A percentile compares a stretch with the other conserved stretches of the same genome.
Evolutionary conservation across 1,140 invertebrate genomes (phyloP).

Genomic region (Eupeodes corollae): DNA sequence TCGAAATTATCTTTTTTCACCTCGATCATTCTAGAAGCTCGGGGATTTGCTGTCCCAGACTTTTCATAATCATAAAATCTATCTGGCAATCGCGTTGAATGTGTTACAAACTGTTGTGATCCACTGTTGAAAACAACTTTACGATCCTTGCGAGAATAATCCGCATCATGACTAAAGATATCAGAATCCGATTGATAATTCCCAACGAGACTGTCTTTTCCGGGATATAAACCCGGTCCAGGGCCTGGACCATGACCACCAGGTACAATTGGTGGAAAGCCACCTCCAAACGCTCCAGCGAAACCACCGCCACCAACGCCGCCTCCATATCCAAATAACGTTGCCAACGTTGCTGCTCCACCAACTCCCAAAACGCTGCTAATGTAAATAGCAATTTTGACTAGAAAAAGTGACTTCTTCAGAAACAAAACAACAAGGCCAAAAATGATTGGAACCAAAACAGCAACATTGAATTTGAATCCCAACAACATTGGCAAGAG

Average conservation of each 20-base stretch:
- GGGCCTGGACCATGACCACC: constrained; percentile 10
- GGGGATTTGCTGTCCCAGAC: background rate
- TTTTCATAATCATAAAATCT: constrained; percentile 34
- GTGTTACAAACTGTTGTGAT: background rate
- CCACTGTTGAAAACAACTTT: constrained; percentile 24
- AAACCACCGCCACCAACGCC: constrained; percentile 7
- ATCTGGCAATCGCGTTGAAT: constrained; percentile 11
- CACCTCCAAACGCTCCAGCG: constrained; percentile 1
- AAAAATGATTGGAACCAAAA: constrained; percentile 57
- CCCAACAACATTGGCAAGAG: constrained; percentile 59
- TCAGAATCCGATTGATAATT: constrained; percentile 16
- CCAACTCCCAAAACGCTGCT: constrained; percentile 52
- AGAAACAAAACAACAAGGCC: constrained; percentile 54
- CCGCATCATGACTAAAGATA: constrained; percentile 22
- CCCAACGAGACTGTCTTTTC: constrained; percentile 18
- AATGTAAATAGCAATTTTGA: constrained; percentile 56
- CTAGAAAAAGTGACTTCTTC: constrained; percentile 60
- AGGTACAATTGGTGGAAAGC: background rate
- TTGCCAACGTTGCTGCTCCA: constrained; percentile 31
- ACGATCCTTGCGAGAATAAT: constrained; percentile 17
- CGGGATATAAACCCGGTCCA: constrained; percentile 16
- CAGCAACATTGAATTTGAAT: constrained; percentile 62
- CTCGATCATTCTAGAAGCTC: too few species aligned
- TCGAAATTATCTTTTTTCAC: too few species aligned
- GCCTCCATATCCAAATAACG: constrained; percentile 11